A percentile compares a stretch with the other conserved stretches of the same genome.
These are phyloP conservation scores for Grammomys surdaster DNA, from an alignment of 2,113 vertebrate species.

Conservation along the genomic window DNA sequence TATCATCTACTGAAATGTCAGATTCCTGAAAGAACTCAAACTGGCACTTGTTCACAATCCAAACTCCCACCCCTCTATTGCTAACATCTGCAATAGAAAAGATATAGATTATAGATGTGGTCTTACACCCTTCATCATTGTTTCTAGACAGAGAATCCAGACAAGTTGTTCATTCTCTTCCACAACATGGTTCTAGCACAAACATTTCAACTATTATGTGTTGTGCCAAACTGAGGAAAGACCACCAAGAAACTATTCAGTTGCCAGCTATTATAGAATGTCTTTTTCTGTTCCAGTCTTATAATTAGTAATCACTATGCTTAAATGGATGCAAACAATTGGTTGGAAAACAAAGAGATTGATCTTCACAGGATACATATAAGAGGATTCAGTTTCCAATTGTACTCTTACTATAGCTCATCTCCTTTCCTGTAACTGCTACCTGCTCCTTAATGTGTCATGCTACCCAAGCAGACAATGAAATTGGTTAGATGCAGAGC, in stretches of 20 bases:
- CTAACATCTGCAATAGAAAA: not conserved
- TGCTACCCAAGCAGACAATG: not conserved
- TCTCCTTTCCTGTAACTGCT: not conserved
- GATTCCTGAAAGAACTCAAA: not conserved
- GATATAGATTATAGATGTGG: not conserved
- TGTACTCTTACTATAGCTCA: not conserved
- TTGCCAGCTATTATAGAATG: constrained; percentile 53
- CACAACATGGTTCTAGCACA: constrained; percentile 24
- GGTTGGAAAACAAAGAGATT: constrained; percentile 48
- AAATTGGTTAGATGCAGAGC: not conserved
- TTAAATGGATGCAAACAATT: constrained; percentile 62
- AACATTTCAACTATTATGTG: constrained; percentile 19
- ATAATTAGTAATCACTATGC: constrained; percentile 49
- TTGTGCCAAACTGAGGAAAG: constrained; percentile 50
- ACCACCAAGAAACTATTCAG: constrained; percentile 62
- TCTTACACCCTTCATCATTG: not conserved
- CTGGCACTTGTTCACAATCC: not conserved
- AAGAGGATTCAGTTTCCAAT: not conserved
- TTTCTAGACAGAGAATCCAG: not conserved
- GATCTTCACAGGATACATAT: not conserved
- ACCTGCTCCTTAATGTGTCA: not conserved
- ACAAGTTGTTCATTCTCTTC: constrained; percentile 9
- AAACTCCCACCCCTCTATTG: too few relatives aligned
- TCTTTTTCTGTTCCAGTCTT: constrained; percentile 46
- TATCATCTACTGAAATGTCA: not conserved